These are phyloP conservation scores for Athalia cordata DNA, from an alignment of 2,888 invertebrate species.

Conservation along the genomic window DNA sequence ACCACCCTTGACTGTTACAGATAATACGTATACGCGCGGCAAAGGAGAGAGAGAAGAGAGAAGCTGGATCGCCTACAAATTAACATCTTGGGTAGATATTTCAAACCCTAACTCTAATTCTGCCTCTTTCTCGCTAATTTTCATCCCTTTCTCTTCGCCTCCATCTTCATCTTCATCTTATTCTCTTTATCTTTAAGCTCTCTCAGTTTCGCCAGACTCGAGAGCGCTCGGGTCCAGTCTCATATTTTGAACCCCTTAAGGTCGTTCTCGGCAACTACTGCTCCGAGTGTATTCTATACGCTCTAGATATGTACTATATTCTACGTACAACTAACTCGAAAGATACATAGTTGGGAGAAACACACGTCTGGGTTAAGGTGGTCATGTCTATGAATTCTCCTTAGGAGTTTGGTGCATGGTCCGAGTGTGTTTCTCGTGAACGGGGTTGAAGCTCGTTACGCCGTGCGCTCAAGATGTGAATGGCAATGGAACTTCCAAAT, in stretches of 20 bases:
- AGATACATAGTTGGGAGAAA: neutral
- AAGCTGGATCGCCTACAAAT: constrained; percentile 18
- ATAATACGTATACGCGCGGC: neutral
- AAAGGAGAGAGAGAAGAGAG: neutral
- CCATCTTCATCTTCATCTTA: neutral
- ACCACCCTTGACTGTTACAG: no score
- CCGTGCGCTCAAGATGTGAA: neutral
- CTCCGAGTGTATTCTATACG: neutral
- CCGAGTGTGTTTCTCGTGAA: neutral
- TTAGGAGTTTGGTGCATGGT: neutral
- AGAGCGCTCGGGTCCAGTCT: neutral
- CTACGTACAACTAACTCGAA: neutral
- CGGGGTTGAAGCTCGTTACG: constrained; percentile 9
- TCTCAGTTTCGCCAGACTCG: no score
- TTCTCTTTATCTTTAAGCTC: neutral
- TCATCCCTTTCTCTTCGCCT: neutral
- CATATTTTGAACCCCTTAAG: neutral
- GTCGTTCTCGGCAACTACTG: neutral
- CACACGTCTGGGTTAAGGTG: neutral
- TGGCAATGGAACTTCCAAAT: constrained; percentile 1
- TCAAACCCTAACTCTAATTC: constrained; percentile 17
- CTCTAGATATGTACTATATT: neutral
- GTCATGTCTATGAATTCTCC: constrained; percentile 26
- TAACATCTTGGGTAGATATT: constrained; percentile 41
- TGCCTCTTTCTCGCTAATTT: neutral